Evolutionary conservation across 2,888 invertebrate species (phyloP).

Genomic region (Sympetrum striolatum): DNA sequence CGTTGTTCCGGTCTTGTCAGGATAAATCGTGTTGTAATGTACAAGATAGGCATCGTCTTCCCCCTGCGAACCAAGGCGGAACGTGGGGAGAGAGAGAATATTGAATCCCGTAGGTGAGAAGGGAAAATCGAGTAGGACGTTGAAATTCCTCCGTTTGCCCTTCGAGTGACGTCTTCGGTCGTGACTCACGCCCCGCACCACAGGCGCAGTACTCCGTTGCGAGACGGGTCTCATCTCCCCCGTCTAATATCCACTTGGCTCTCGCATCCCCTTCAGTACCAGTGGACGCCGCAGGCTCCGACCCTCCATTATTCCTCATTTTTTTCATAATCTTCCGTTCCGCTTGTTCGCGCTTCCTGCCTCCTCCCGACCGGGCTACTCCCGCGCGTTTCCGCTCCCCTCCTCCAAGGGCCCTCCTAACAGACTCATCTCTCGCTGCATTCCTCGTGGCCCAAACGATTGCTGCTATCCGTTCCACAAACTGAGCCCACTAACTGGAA

Average conservation of each 20-base stretch:
- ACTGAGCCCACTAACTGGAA: not conserved
- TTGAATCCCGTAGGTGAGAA: not conserved
- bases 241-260: too few species aligned
- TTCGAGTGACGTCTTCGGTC: not conserved
- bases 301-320: not conserved
- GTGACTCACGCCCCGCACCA: not conserved
- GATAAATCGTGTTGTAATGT: too few species aligned
- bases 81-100: too few species aligned
- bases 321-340: conserved; percentile 7
- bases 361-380: not conserved
- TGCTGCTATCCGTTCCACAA: not conserved
- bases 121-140: not conserved
- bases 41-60: too few species aligned
- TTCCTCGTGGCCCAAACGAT: not conserved
- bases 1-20: too few species aligned
- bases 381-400: not conserved
- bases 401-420: not conserved
- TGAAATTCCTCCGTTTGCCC: not conserved
- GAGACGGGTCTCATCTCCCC: not conserved
- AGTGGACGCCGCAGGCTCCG: not conserved
- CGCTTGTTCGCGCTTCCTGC: not conserved
- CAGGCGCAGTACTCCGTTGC: not conserved
- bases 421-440: not conserved
- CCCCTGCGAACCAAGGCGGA: too few species aligned
- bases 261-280: too few species aligned